phyloP scores from a whole-genome alignment of 1,140 invertebrate genomes.

The Listronotus oregonensis region DNA sequence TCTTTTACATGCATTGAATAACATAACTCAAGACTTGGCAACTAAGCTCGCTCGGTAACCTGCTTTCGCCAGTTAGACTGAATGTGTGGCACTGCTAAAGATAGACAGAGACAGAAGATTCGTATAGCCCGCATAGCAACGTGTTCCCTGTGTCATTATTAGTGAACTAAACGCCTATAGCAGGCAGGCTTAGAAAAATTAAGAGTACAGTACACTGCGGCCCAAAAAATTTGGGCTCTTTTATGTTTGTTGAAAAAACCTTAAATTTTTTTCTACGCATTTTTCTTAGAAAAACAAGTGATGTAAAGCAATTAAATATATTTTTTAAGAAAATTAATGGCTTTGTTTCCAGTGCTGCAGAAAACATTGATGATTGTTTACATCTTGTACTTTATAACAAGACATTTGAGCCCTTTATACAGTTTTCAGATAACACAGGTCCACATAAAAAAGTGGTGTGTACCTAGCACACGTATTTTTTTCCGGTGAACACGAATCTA shows the following conservation, averaged over 20 bases:
- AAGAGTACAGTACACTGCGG: constrained; percentile 33
- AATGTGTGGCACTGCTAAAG: constrained; percentile 30
- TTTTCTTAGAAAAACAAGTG: no score
- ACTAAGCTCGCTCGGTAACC: constrained; percentile 30
- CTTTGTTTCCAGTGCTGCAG: no score
- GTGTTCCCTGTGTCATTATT: constrained; percentile 43
- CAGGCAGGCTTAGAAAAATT: constrained; percentile 44
- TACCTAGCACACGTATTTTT: no score
- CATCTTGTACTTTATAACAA: no score
- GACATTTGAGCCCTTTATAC: no score
- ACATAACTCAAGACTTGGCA: constrained; percentile 21
- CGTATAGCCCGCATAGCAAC: constrained; percentile 49
- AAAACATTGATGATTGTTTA: no score
- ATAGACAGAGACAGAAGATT: constrained; percentile 36
- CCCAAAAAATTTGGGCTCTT: constrained; percentile 15
- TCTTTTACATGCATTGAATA: neutral
- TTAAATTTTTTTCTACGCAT: no score
- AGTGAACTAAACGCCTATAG: constrained; percentile 47
- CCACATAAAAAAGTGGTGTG: no score
- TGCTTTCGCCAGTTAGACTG: constrained; percentile 34
- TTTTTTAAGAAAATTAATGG: no score
- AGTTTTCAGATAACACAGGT: no score
- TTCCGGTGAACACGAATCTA: no score
- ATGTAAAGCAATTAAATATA: no score
- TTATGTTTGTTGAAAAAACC: neutral